Evolutionary conservation across 2,888 invertebrate species (phyloP).

Genomic region (Nipponacmea schrenckii): DNA sequence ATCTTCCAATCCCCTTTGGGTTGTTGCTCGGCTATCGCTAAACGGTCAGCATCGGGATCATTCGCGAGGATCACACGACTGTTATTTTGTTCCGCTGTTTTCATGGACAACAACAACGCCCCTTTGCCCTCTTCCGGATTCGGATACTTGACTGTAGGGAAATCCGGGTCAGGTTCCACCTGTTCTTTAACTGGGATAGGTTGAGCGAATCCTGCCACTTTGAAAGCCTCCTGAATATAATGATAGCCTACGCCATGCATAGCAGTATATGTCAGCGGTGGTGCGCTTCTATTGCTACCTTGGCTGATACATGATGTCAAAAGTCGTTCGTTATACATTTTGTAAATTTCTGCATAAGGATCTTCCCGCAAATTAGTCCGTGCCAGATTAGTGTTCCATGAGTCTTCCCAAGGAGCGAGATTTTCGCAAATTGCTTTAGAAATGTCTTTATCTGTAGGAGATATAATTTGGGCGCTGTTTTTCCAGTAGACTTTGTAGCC

Average conservation of each 20-base stretch:
- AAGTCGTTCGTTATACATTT: slow-evolving; percentile 45
- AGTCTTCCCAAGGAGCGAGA: slow-evolving; percentile 79
- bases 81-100: slow-evolving; percentile 79
- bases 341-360: slow-evolving; percentile 77
- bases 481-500: slow-evolving; percentile 98
- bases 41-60: slow-evolving; percentile 97
- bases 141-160: slow-evolving; percentile 95
- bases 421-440: slow-evolving; percentile 81
- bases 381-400: slow-evolving; percentile 78
- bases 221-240: slow-evolving; percentile 81
- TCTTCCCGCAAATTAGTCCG: slow-evolving; percentile 74
- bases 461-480: slow-evolving; percentile 91
- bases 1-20: slow-evolving; percentile 81
- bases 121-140: slow-evolving; percentile 97
- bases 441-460: slow-evolving; percentile 90
- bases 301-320: slow-evolving; percentile 27
- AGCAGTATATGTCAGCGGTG: slow-evolving; percentile 86
- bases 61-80: slow-evolving; percentile 89
- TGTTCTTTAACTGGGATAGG: slow-evolving; percentile 70
- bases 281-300: slow-evolving; percentile 48
- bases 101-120: slow-evolving; percentile 79
- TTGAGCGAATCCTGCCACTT: slow-evolving; percentile 75
- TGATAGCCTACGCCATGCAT: slow-evolving; percentile 97
- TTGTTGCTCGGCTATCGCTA: slow-evolving; percentile 90
- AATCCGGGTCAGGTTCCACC: slow-evolving; percentile 92